These are phyloP conservation scores for Leptopilina syphax DNA, from an alignment of 2,888 invertebrate genomes.

Conservation along the genomic window DNA sequence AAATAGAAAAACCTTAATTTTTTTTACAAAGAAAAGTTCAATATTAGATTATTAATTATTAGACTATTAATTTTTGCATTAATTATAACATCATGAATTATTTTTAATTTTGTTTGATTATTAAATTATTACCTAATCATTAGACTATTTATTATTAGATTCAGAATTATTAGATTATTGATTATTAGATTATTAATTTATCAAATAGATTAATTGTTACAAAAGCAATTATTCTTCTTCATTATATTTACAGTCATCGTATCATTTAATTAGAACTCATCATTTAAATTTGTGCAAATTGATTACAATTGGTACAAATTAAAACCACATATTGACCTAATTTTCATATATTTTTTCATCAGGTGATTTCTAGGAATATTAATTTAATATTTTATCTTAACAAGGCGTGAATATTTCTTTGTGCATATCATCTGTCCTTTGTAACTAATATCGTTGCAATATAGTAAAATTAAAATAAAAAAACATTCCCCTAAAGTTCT, in stretches of 20 bases:
- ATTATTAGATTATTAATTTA: too few relatives aligned
- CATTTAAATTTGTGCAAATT: conserved; percentile 18
- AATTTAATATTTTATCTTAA: neutral
- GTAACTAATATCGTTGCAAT: neutral
- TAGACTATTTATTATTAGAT: too few relatives aligned
- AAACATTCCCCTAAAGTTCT: too few relatives aligned
- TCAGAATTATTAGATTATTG: too few relatives aligned
- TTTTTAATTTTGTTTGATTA: too few relatives aligned
- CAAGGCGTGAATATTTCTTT: too few relatives aligned
- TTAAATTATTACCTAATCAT: too few relatives aligned
- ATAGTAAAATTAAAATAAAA: neutral
- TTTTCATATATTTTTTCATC: neutral
- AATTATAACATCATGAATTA: too few relatives aligned
- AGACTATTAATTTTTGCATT: too few relatives aligned
- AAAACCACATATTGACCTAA: neutral
- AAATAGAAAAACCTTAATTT: neutral
- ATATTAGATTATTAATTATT: too few relatives aligned
- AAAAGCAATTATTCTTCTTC: neutral
- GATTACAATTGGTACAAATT: conserved; percentile 17
- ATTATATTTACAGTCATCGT: conserved; percentile 7
- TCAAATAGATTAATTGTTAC: neutral
- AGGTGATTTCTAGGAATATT: conserved; percentile 3
- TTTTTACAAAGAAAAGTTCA: too few relatives aligned
- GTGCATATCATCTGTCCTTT: too few relatives aligned
- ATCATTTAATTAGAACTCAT: conserved; percentile 34